phyloP scores from a whole-genome alignment of 2,113 vertebrate species.

The Callaeas wilsoni region DNA sequence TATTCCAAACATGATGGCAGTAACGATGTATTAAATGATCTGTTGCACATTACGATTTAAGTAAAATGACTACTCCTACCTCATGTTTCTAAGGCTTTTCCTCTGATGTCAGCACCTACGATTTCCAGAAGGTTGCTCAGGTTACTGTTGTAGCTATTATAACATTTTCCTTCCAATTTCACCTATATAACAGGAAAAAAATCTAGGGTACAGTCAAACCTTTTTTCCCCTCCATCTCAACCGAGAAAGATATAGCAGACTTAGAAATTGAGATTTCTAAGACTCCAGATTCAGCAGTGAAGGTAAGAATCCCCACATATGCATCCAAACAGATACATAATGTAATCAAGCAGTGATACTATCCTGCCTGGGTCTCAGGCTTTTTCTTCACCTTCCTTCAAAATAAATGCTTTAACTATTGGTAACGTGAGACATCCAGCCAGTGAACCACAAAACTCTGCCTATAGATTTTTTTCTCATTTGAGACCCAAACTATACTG shows the following conservation, averaged over 20 bases:
- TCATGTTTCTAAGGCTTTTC: background rate
- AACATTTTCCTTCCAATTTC: background rate
- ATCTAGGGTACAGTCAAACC: background rate
- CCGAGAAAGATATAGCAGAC: background rate
- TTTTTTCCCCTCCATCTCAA: background rate
- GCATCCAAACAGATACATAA: background rate
- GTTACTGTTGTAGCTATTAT: background rate
- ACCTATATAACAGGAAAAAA: background rate
- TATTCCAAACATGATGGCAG: background rate
- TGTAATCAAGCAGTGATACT: background rate
- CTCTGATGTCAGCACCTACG: background rate
- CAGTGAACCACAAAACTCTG: background rate
- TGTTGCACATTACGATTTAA: background rate
- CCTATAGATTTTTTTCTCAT: background rate
- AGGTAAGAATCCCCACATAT: background rate
- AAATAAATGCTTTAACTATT: background rate
- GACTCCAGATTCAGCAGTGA: background rate
- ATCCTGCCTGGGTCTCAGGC: background rate
- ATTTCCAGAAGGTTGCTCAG: background rate
- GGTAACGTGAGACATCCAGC: background rate
- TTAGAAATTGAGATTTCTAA: background rate
- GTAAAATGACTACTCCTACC: background rate
- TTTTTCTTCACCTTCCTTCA: background rate
- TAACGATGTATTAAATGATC: background rate
- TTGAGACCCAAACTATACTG: background rate